Conservation (phyloP, 2,113 vertebrate genomes). For the Lamprologus callipterus region DNA sequence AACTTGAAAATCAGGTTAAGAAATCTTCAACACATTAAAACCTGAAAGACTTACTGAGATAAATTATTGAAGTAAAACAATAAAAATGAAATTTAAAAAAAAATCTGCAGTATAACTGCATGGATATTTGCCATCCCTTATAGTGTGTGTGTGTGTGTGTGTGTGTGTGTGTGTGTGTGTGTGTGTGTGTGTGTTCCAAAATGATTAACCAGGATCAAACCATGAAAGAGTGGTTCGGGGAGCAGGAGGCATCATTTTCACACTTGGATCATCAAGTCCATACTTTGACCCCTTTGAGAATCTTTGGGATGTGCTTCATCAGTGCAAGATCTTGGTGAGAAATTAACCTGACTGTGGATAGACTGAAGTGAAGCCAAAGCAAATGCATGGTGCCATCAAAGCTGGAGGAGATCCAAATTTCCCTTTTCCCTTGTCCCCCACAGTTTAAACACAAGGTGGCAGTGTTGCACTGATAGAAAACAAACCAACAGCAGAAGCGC, state of each 20-base stretch:
- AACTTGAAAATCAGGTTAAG: background rate
- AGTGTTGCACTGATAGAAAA: background rate
- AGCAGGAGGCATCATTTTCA: background rate
- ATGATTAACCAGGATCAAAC: background rate
- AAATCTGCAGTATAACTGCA: background rate
- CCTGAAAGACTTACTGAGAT: background rate
- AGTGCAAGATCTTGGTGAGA: background rate
- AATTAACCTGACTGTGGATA: background rate
- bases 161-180: too few species aligned
- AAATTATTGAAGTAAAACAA: background rate
- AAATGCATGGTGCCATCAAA: background rate
- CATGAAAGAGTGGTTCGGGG: rapidly evolving
- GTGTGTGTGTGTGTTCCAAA: background rate
- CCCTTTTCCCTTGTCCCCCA: rapidly evolving
- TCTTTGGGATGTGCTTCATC: background rate
- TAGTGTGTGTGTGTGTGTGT: too few species aligned
- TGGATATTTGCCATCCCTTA: background rate
- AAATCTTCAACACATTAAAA: background rate
- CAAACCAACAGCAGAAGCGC: background rate
- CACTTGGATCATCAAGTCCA: background rate
- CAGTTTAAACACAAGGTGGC: conserved; percentile 28
- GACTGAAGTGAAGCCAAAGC: background rate
- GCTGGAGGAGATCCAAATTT: background rate
- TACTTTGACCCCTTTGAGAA: background rate
- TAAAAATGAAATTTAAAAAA: background rate